Evolutionary conservation across 2,113 vertebrate species (phyloP).

Genomic region (Amphilophus citrinellus): DNA sequence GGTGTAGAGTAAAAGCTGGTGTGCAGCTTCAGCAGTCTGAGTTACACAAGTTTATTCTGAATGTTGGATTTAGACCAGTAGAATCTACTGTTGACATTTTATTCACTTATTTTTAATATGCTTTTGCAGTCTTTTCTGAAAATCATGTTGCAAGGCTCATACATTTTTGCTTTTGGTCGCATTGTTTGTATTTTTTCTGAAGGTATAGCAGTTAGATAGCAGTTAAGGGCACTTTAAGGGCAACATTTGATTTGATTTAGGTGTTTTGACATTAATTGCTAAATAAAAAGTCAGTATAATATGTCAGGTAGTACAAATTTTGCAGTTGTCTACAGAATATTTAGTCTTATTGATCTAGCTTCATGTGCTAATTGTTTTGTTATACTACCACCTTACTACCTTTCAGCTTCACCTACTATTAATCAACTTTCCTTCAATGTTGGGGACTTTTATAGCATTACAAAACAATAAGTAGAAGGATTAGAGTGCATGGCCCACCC

Average conservation of each 20-base stretch:
- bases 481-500: conserved; percentile 45
- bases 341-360: conserved; percentile 22
- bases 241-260: neutral
- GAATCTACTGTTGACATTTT: neutral
- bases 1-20: neutral
- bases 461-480: conserved; percentile 62
- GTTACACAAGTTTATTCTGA: neutral
- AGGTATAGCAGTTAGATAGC: neutral
- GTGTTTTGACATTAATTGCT: neutral
- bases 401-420: conserved; percentile 52
- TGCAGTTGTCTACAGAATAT: neutral
- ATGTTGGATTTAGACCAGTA: neutral
- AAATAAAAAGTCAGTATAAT: neutral
- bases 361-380: conserved; percentile 24
- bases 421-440: conserved; percentile 65
- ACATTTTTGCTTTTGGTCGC: neutral
- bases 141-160: neutral
- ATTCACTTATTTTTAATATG: neutral
- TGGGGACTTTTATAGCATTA: conserved; percentile 54
- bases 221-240: neutral
- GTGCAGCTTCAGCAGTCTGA: neutral
- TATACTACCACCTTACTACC: conserved; percentile 28
- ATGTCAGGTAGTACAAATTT: neutral
- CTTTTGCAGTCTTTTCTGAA: neutral
- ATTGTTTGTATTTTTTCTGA: neutral